A percentile compares a stretch with the other conserved stretches of the same genome.
Conservation (phyloP, 1,140 invertebrate species). For the Maniola jurtina region DNA sequence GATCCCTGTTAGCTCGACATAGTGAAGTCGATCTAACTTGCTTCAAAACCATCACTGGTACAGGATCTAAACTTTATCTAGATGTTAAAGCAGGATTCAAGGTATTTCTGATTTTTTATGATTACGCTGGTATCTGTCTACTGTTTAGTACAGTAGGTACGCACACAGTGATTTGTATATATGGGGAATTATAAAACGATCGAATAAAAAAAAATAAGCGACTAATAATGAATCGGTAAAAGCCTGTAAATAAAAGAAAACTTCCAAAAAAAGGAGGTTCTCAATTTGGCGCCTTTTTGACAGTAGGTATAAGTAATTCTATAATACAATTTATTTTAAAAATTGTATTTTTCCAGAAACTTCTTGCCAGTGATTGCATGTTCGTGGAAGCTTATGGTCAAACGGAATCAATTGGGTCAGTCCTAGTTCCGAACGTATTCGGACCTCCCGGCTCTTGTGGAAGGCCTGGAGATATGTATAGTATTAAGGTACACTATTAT, state of each 20-base stretch:
- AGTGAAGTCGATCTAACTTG: slow-evolving; percentile 33
- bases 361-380: background rate
- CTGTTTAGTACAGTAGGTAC: no score
- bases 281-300: no score
- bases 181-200: no score
- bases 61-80: slow-evolving; percentile 32
- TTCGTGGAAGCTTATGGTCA: slow-evolving; percentile 43
- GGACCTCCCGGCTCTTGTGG: slow-evolving; percentile 42
- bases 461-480: slow-evolving; percentile 15
- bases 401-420: slow-evolving; percentile 52
- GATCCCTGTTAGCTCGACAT: slow-evolving; percentile 24
- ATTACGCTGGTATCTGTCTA: no score
- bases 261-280: no score
- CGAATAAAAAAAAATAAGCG: no score
- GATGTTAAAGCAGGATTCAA: slow-evolving; percentile 27
- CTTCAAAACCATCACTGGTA: slow-evolving; percentile 26
- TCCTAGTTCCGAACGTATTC: slow-evolving; percentile 29
- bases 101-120: slow-evolving; percentile 24
- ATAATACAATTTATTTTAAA: no score
- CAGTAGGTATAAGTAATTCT: no score
- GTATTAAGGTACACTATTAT: slow-evolving; percentile 36
- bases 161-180: no score
- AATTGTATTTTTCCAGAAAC: slow-evolving; percentile 10
- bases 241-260: no score
- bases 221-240: no score